phyloP scores from a whole-genome alignment of 2,888 invertebrate genomes.

The Sinhomidia bicolor region DNA sequence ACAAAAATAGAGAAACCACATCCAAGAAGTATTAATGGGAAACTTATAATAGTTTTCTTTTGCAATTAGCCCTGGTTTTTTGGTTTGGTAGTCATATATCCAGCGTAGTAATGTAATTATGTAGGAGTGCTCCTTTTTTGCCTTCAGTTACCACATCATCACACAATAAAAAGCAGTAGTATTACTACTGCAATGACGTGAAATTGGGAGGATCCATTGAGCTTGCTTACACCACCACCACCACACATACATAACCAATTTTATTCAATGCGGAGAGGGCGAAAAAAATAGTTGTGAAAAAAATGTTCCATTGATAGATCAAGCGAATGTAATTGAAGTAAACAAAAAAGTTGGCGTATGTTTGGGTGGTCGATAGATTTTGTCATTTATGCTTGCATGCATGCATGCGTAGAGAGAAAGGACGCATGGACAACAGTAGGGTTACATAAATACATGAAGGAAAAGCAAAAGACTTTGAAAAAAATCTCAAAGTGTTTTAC shows the following conservation, averaged over 20 bases:
- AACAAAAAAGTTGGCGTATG: not conserved
- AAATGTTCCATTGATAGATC: not conserved
- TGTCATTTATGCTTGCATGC: not conserved
- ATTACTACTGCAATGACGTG: not conserved
- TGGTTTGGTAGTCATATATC: not conserved
- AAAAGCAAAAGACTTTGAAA: too few relatives aligned
- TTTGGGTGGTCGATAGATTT: not conserved
- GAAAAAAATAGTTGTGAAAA: not conserved
- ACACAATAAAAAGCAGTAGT: not conserved
- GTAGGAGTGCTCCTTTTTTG: not conserved
- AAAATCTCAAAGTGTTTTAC: too few relatives aligned
- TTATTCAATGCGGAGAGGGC: not conserved
- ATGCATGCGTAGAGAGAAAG: not conserved
- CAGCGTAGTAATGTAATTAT: not conserved
- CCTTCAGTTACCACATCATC: not conserved
- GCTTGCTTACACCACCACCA: not conserved
- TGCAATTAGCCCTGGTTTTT: slow-evolving; percentile 3
- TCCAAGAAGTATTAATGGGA: not conserved
- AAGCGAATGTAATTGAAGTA: slow-evolving; percentile 32
- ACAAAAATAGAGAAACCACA: not conserved
- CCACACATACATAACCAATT: too few relatives aligned
- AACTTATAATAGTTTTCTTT: not conserved
- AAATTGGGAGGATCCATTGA: not conserved
- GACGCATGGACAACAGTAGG: not conserved
- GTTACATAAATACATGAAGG: too few relatives aligned